These are phyloP conservation scores for Phlogophora meticulosa DNA, from an alignment of 2,888 invertebrate species.

Conservation along the genomic window DNA sequence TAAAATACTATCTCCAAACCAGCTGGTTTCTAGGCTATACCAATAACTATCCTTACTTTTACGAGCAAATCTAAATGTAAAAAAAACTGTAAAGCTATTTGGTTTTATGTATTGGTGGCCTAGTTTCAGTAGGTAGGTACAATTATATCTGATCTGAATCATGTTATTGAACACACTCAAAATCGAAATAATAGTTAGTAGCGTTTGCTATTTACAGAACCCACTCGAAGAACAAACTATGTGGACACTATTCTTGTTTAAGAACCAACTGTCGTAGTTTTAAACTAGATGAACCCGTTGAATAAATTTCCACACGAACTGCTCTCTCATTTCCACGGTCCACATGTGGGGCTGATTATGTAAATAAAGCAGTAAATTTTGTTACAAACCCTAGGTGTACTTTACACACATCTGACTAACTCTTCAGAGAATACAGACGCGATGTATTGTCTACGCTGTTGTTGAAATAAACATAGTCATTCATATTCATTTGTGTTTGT, in stretches of 20 bases:
- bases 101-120: no score
- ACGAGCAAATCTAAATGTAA: no score
- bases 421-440: background rate
- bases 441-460: background rate
- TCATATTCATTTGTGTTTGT: background rate
- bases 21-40: background rate
- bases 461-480: background rate
- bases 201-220: no score
- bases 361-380: background rate
- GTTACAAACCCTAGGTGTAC: background rate
- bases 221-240: no score
- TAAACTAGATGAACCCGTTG: background rate
- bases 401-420: background rate
- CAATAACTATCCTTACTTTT: no score
- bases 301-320: no score
- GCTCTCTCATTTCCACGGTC: background rate
- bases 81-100: no score
- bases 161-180: no score
- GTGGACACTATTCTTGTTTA: no score
- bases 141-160: no score
- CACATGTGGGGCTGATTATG: background rate
- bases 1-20: background rate
- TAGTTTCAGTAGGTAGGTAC: no score
- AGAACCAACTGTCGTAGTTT: background rate
- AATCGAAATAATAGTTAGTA: no score